A percentile compares a stretch with the other conserved stretches of the same genome.
These are phyloP conservation scores for Melangyna quadrimaculata DNA, from an alignment of 2,888 invertebrate genomes.

Conservation along the genomic window DNA sequence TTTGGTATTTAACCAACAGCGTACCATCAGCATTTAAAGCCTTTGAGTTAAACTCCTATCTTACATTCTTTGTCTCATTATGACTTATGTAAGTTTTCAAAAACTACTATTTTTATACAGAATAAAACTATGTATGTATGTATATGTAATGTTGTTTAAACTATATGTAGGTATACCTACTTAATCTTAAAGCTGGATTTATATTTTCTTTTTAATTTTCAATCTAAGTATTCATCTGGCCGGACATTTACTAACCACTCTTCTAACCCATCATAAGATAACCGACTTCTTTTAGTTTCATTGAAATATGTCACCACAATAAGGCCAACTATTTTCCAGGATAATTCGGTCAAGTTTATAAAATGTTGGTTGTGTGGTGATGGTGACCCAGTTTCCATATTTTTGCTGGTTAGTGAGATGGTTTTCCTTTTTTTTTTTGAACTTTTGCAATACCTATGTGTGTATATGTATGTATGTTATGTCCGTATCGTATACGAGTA, in stretches of 20 bases:
- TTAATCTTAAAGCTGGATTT: neutral
- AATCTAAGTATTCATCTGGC: neutral
- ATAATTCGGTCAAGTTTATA: constrained; percentile 73
- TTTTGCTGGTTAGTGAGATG: constrained; percentile 22
- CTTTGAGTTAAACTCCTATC: neutral
- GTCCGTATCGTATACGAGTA: too few relatives aligned
- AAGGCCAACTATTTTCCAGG: constrained; percentile 34
- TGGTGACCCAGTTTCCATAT: constrained; percentile 62
- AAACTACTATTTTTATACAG: neutral
- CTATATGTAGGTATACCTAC: neutral
- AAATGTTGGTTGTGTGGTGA: constrained; percentile 2
- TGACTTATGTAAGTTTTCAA: neutral
- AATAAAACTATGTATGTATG: too few relatives aligned
- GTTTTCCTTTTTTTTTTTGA: neutral
- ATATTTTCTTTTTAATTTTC: neutral
- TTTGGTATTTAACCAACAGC: neutral
- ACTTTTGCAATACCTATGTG: neutral
- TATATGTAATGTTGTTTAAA: too few relatives aligned
- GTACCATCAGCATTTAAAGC: neutral
- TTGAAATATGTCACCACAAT: constrained; percentile 13
- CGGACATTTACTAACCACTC: neutral
- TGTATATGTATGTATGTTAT: too few relatives aligned
- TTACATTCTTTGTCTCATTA: neutral
- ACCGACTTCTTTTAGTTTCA: neutral
- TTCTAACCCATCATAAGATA: neutral